These are phyloP conservation scores for Malurus cyaneus DNA, from an alignment of 2,113 vertebrate species.

Conservation along the genomic window DNA sequence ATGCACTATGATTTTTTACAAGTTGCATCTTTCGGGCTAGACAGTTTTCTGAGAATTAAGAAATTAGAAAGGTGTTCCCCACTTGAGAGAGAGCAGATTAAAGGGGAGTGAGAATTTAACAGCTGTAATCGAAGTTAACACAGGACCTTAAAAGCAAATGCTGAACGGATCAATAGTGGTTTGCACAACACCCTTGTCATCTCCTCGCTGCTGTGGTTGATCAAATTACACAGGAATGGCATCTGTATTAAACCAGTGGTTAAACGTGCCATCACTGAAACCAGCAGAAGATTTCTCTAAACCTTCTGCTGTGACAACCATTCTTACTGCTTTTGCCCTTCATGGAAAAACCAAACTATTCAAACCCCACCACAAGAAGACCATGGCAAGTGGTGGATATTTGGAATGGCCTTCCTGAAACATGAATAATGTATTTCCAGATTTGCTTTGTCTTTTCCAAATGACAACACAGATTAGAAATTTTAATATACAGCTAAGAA, in stretches of 20 bases:
- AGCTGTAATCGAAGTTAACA: neutral
- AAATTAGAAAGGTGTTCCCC: constrained; percentile 23
- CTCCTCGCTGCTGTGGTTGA: neutral
- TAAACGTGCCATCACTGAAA: neutral
- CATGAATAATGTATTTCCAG: neutral
- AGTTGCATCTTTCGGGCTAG: neutral
- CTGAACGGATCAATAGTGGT: neutral
- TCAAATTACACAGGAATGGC: neutral
- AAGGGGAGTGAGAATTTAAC: neutral
- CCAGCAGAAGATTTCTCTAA: no score
- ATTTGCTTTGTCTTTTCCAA: neutral
- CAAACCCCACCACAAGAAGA: neutral
- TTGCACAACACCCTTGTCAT: neutral
- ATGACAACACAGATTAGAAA: neutral
- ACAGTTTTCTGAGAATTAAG: constrained; percentile 4
- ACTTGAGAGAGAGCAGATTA: neutral
- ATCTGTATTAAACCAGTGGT: neutral
- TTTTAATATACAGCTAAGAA: neutral
- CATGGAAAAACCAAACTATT: neutral
- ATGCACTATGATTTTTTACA: constrained; percentile 49
- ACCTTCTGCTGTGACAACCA: no score
- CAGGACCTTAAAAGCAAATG: neutral
- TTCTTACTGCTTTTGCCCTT: neutral
- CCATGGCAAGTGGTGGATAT: neutral
- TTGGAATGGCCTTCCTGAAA: neutral